Percentiles rank a stretch among this genome's conserved stretches.
Conservation (phyloP, 2,113 vertebrate genomes). For the Callorhinus ursinus region DNA sequence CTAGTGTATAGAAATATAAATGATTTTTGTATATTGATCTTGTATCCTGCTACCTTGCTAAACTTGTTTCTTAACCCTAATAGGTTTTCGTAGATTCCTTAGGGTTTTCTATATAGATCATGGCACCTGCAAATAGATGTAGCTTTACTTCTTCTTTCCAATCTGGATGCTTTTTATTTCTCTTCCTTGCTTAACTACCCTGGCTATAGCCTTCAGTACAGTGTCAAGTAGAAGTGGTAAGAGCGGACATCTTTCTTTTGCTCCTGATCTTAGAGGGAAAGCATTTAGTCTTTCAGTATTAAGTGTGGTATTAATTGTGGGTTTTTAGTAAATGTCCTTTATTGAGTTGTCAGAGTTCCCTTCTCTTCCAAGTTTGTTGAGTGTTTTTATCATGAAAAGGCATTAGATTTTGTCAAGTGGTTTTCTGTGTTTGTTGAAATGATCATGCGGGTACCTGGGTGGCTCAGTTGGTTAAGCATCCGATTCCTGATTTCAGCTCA, state of each 20-base stretch:
- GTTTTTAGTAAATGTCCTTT: background rate
- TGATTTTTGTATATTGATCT: background rate
- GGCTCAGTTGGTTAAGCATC: background rate
- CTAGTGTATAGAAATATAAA: background rate
- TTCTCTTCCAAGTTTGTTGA: slow-evolving; percentile 1
- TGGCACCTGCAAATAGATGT: background rate
- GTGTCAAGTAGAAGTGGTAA: background rate
- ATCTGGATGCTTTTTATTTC: background rate
- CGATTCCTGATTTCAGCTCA: background rate
- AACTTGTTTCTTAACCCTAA: background rate
- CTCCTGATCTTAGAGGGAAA: background rate
- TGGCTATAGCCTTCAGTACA: background rate
- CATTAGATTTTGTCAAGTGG: background rate
- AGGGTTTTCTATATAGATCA: background rate
- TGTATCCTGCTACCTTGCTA: background rate
- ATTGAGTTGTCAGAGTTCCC: background rate
- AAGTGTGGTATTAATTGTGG: background rate
- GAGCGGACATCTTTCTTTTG: background rate
- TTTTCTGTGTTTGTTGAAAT: background rate
- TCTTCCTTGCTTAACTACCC: background rate
- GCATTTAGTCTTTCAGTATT: background rate
- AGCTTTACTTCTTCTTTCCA: background rate
- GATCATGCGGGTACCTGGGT: background rate
- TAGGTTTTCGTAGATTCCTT: background rate
- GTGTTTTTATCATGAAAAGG: background rate